These are phyloP conservation scores for Nannobrachium achirus DNA, from an alignment of 2,113 vertebrate species.

Conservation along the genomic window DNA sequence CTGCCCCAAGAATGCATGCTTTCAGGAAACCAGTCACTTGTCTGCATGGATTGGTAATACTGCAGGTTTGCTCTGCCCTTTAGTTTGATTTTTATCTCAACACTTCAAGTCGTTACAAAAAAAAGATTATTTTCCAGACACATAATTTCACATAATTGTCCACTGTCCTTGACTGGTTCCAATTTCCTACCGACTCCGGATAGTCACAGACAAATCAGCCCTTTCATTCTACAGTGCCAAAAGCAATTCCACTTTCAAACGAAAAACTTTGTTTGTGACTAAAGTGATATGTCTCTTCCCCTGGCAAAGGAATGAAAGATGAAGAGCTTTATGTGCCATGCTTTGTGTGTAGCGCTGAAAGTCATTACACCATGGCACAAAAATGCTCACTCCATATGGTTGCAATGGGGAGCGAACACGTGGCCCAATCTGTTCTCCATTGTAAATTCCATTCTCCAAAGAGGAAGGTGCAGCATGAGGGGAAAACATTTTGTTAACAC, in stretches of 20 bases:
- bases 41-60: too few species aligned
- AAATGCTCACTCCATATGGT: slow-evolving; percentile 43
- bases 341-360: slow-evolving; percentile 45
- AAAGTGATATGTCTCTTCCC: slow-evolving; percentile 13
- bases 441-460: slow-evolving; percentile 52
- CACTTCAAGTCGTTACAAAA: slow-evolving; percentile 8
- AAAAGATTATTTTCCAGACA: background rate
- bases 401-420: slow-evolving; percentile 33
- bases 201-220: slow-evolving; percentile 11
- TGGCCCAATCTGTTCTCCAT: slow-evolving; percentile 36
- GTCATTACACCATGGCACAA: slow-evolving; percentile 46
- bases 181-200: slow-evolving; percentile 15
- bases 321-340: slow-evolving; percentile 19
- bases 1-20: too few species aligned
- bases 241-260: slow-evolving; percentile 35
- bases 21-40: too few species aligned
- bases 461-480: slow-evolving; percentile 36
- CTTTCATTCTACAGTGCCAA: slow-evolving; percentile 18
- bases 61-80: background rate
- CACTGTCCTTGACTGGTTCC: slow-evolving; percentile 20
- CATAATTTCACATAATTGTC: slow-evolving; percentile 14
- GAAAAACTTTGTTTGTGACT: slow-evolving; percentile 31
- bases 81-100: background rate
- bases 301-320: slow-evolving; percentile 36
- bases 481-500: slow-evolving; percentile 9